Conservation (phyloP, 1,140 invertebrate genomes). For the Heterodera carotae region DNA sequence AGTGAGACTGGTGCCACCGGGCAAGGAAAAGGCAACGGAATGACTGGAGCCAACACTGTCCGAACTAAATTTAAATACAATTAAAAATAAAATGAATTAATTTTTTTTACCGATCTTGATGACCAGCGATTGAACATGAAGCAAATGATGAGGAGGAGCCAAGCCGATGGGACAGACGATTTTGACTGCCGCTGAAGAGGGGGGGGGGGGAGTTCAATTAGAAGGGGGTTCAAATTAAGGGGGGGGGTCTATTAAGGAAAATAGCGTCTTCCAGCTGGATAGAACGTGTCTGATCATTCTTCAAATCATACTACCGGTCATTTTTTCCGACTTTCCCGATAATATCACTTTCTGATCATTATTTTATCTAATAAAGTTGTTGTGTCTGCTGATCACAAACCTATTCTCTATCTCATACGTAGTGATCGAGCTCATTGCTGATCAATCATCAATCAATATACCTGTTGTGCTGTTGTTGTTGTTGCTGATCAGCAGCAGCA, state of each 20-base stretch:
- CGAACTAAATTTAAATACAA: neutral
- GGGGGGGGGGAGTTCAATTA: neutral
- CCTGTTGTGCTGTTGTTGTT: neutral
- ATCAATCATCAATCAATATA: no score
- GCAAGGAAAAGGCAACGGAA: constrained; percentile 16
- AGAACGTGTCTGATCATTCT: no score
- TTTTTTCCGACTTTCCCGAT: no score
- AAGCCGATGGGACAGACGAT: constrained; percentile 9
- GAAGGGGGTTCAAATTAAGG: neutral
- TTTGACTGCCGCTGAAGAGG: constrained; percentile 11
- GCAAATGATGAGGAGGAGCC: constrained; percentile 21
- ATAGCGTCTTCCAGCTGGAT: no score
- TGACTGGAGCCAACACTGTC: constrained; percentile 28
- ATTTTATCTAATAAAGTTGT: no score
- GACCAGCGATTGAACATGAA: neutral
- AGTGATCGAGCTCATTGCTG: no score
- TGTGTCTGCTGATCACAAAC: no score
- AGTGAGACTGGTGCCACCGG: constrained; percentile 9
- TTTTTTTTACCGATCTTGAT: constrained; percentile 15
- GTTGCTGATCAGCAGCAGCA: neutral
- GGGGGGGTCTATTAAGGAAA: no score
- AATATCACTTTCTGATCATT: no score
- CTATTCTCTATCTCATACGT: no score
- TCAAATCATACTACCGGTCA: no score
- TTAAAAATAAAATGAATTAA: neutral